Conservation (phyloP, 2,797 vertebrate genomes). For the Morus bassanus region DNA sequence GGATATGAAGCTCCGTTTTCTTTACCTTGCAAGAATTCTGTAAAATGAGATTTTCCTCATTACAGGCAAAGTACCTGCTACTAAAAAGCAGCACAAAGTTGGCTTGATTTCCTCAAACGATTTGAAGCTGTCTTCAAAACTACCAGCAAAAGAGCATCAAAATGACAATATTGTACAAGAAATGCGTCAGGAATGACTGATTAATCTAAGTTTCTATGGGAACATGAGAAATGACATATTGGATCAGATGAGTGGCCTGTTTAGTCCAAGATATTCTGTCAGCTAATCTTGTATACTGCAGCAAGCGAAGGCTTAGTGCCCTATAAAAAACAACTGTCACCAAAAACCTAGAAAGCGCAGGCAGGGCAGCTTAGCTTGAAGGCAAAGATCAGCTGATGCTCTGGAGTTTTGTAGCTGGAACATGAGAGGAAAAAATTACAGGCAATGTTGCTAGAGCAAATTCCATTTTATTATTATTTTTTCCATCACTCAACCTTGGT, state of each 20-base stretch:
- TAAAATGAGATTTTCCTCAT: constrained; percentile 58
- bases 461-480: background rate
- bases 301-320: background rate
- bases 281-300: background rate
- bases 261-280: constrained; percentile 47
- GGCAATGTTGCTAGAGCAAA: background rate
- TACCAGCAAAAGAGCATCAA: constrained; percentile 69
- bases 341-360: background rate
- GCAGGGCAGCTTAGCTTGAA: background rate
- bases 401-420: background rate
- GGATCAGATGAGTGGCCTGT: constrained; percentile 49
- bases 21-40: constrained; percentile 48
- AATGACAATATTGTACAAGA: constrained; percentile 64
- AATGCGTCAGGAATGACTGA: constrained; percentile 60
- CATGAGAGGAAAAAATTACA: background rate
- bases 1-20: constrained; percentile 47
- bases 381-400: background rate
- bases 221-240: constrained; percentile 57
- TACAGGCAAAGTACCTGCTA: constrained; percentile 55
- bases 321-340: background rate
- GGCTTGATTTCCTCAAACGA: background rate
- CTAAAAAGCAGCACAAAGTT: constrained; percentile 45
- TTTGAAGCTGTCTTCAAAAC: constrained; percentile 53
- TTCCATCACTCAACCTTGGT: background rate
- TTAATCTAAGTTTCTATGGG: constrained; percentile 70